Evolutionary conservation across 2,113 vertebrate genomes (phyloP).

Genomic region (Larimichthys polyactis): DNA sequence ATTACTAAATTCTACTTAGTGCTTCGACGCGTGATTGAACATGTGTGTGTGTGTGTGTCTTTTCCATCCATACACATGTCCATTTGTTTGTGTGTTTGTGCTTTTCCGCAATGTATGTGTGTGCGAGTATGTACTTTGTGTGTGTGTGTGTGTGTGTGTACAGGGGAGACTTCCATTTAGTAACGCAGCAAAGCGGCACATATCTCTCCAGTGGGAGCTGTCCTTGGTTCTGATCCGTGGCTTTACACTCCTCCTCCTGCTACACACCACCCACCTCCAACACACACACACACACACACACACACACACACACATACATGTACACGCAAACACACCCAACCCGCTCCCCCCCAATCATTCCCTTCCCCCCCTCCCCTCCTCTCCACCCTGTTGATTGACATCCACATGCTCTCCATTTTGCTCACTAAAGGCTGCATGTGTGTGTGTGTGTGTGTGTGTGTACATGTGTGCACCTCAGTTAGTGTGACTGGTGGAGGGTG

Average conservation of each 20-base stretch:
- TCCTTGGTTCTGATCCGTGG: conserved; percentile 83
- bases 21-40: conserved; percentile 8
- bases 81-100: conserved; percentile 16
- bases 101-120: conserved; percentile 15
- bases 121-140: not conserved
- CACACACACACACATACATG: not conserved
- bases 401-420: conserved; percentile 74
- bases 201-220: conserved; percentile 75
- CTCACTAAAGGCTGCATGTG: conserved; percentile 48
- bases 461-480: conserved; percentile 11
- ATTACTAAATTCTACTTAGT: conserved; percentile 59
- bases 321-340: not conserved
- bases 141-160: conserved; percentile 44
- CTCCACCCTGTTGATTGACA: conserved; percentile 78
- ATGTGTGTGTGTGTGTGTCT: conserved; percentile 1
- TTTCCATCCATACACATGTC: not conserved
- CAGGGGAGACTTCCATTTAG: conserved; percentile 69
- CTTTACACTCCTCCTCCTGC: conserved; percentile 37
- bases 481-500: conserved; percentile 50
- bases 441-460: conserved; percentile 2
- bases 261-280: not conserved
- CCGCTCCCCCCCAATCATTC: not conserved
- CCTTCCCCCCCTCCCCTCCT: not conserved
- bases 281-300: not conserved
- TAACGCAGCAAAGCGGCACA: conserved; percentile 65